These are phyloP conservation scores for Boleophthalmus pectinirostris DNA, from an alignment of 2,113 vertebrate species.

Conservation along the genomic window DNA sequence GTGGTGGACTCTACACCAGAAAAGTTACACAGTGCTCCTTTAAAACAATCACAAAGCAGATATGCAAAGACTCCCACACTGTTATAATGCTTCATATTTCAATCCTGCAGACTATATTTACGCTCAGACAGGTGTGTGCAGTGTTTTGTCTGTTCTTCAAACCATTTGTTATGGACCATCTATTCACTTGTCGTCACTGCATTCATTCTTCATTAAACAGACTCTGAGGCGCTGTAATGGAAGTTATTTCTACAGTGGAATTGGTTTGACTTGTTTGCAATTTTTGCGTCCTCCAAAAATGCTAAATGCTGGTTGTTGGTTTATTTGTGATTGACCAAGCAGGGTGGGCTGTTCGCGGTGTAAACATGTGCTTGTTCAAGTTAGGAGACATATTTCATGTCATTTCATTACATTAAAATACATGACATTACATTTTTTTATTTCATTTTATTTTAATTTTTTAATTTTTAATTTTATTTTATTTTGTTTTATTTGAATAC, in stretches of 20 bases:
- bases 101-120: neutral
- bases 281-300: slow-evolving; percentile 3
- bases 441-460: too few relatives aligned
- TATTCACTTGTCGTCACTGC: neutral
- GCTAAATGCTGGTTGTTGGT: neutral
- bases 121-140: slow-evolving; percentile 6
- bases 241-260: neutral
- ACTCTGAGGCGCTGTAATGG: neutral
- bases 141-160: slow-evolving; percentile 3
- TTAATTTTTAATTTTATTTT: too few relatives aligned
- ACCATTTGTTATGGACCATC: neutral
- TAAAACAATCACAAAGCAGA: neutral
- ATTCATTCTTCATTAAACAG: neutral
- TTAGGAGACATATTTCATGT: too few relatives aligned
- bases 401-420: too few relatives aligned
- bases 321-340: neutral
- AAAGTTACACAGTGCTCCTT: too few relatives aligned
- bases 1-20: too few relatives aligned
- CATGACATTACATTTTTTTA: too few relatives aligned
- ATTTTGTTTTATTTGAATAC: too few relatives aligned
- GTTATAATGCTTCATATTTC: neutral
- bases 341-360: neutral
- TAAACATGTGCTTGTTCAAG: too few relatives aligned
- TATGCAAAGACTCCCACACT: neutral
- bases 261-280: neutral